A percentile compares a stretch with the other conserved stretches of the same genome.
Evolutionary conservation across 2,113 vertebrate species (phyloP).

Genomic region (Asarcornis scutulata): DNA sequence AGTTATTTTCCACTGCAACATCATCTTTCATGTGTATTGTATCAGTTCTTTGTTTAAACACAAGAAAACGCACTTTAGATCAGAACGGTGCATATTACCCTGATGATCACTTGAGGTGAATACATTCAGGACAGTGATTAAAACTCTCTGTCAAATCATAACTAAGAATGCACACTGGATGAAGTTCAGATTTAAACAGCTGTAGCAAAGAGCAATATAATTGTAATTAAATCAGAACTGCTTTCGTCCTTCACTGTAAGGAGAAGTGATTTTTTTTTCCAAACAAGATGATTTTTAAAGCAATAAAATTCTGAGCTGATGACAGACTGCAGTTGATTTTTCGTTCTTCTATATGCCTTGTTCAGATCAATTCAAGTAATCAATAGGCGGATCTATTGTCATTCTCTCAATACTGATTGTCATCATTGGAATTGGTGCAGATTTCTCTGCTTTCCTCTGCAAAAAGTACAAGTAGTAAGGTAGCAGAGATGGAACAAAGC

Average conservation of each 20-base stretch:
- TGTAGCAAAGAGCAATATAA: neutral
- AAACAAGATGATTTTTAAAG: neutral
- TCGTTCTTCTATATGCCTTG: neutral
- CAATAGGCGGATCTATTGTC: neutral
- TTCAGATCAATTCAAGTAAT: neutral
- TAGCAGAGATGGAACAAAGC: neutral
- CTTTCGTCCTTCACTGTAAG: neutral
- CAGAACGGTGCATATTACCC: neutral
- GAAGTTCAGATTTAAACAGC: neutral
- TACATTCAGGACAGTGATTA: neutral
- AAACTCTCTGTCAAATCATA: conserved; percentile 5
- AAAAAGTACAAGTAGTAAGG: neutral
- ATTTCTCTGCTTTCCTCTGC: neutral
- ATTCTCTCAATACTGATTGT: rapidly evolving
- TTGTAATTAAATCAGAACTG: neutral
- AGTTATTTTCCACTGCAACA: conserved; percentile 55
- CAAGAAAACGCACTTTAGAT: neutral
- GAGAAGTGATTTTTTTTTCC: neutral
- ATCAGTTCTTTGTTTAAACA: neutral
- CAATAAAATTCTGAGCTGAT: neutral
- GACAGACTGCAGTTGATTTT: neutral
- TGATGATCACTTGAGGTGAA: neutral
- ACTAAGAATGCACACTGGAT: neutral
- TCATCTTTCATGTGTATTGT: neutral
- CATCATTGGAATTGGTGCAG: rapidly evolving